Base-by-base conservation (phyloP, 2,113 vertebrate species). In the Tonatia bakeri region DNA sequence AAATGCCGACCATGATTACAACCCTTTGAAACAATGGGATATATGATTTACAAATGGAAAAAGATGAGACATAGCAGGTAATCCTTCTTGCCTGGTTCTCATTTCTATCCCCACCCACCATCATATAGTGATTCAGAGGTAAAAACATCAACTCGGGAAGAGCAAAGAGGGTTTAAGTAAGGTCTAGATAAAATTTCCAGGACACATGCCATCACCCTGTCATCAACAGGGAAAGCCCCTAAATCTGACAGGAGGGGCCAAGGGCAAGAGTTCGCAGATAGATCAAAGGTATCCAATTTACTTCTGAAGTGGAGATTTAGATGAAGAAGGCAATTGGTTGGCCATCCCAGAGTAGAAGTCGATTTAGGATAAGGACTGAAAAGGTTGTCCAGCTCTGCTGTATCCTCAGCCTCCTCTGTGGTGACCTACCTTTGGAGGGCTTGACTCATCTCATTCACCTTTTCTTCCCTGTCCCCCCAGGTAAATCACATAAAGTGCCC, bases 1-100 rank as follows among this genome's bases (percentile, higher is more conserved):
- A 95, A 94, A 92, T 94, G 93, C 91, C 93, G 95, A 67, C 82
- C 33, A 61, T 95, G 94, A 96, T 97, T 93, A 97, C 20, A 90
- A 22, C 13, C 67, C 67, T 96, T 96, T 89, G 80, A 94, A 96
- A 98, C 86, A 96, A 97, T 95, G 92, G 93, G 24, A 20, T 83
- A 7, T 56, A 50, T 43, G 52, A 83, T 92, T 97, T 90, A 84
- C 19, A 85, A 93, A 93, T 80, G 54, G 89, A 92, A 81, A 97
- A 79, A 90, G 89, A 95, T 96, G 95, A 95, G 86, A 83, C 90
- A 86, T 0, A 75, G 65, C 88, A 93, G 70, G 54, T 22, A 75
- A 67, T 59, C 7, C 50, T 84, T 45, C 87, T 87, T 85, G n/a
- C 59, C 67, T 19, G 1, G 81, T 85, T 47, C 65, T 47, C 45